Conservation (phyloP, 2,113 vertebrate genomes). For the Phoenicopterus ruber region DNA sequence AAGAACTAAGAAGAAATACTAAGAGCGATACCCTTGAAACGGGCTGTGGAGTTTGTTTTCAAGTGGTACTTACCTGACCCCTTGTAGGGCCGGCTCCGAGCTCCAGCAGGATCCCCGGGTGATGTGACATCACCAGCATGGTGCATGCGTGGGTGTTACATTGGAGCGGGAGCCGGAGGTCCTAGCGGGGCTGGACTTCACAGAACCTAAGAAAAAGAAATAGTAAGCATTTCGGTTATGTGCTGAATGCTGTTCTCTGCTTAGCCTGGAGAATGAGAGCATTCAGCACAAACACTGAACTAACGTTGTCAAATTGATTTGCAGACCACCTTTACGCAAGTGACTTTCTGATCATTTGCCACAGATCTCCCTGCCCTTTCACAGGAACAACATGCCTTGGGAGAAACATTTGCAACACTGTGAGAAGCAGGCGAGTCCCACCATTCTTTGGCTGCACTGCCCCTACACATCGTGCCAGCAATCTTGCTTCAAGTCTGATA, state of each 20-base stretch:
- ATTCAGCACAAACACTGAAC: conserved; percentile 51
- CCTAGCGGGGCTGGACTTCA: conserved; percentile 58
- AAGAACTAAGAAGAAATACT: conserved; percentile 19
- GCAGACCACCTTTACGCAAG: conserved; percentile 63
- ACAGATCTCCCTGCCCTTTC: neutral
- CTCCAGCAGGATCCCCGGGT: conserved; percentile 68
- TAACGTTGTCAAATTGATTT: conserved; percentile 52
- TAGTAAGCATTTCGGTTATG: conserved; percentile 37
- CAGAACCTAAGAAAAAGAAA: conserved; percentile 63
- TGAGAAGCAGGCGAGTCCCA: neutral
- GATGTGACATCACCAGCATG: conserved; percentile 65
- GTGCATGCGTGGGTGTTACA: conserved; percentile 39
- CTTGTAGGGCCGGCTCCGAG: conserved; percentile 66
- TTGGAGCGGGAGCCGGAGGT: conserved; percentile 64
- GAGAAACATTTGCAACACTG: neutral
- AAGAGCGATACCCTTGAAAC: neutral
- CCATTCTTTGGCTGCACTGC: neutral
- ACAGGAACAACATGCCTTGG: neutral
- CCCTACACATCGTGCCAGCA: accelerated
- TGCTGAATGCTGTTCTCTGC: conserved; percentile 22
- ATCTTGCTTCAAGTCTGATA: neutral
- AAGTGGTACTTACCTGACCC: conserved; percentile 60
- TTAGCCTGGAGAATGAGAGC: conserved; percentile 61
- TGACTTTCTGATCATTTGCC: neutral
- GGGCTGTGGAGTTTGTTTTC: neutral